These are phyloP conservation scores for Synanceia verrucosa DNA, from an alignment of 2,797 vertebrate species.

Conservation along the genomic window DNA sequence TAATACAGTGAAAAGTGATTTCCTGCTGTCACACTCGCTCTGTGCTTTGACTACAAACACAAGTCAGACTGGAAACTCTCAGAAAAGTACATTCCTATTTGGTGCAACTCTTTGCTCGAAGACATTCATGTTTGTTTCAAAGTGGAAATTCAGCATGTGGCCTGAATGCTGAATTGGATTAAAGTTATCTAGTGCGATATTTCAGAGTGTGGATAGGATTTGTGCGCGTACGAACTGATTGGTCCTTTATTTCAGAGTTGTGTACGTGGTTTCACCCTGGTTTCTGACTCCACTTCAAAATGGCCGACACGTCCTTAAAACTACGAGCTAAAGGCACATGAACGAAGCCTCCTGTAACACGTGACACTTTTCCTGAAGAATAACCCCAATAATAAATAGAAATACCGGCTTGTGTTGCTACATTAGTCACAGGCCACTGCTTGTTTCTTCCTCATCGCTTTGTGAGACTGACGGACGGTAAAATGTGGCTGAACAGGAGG, in stretches of 20 bases:
- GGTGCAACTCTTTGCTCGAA: conserved; percentile 56
- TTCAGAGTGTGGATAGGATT: not conserved
- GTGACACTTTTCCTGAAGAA: conserved; percentile 24
- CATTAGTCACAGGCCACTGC: conserved; percentile 62
- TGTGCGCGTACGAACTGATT: conserved; percentile 35
- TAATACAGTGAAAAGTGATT: conserved; percentile 15
- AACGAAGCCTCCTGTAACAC: conserved; percentile 64
- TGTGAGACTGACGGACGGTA: conserved; percentile 23
- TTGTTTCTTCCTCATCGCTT: conserved; percentile 25
- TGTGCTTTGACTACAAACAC: conserved; percentile 43
- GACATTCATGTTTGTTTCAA: conserved; percentile 55
- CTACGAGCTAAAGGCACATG: conserved; percentile 77
- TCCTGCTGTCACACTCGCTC: conserved; percentile 31
- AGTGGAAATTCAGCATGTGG: conserved; percentile 29
- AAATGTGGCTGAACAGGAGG: conserved; percentile 42
- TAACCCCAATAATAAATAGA: conserved; percentile 25
- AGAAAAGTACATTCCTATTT: conserved; percentile 68
- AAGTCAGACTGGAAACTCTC: conserved; percentile 7
- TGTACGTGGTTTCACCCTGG: conserved; percentile 32
- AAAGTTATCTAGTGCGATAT: not conserved
- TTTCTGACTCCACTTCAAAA: conserved; percentile 47
- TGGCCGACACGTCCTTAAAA: conserved; percentile 46
- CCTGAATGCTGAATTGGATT: not conserved
- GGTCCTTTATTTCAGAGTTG: conserved; percentile 42
- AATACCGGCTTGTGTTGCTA: conserved; percentile 69